Evolutionary conservation across 2,888 invertebrate species (phyloP).

Genomic region (Eupithecia dodoneata): DNA sequence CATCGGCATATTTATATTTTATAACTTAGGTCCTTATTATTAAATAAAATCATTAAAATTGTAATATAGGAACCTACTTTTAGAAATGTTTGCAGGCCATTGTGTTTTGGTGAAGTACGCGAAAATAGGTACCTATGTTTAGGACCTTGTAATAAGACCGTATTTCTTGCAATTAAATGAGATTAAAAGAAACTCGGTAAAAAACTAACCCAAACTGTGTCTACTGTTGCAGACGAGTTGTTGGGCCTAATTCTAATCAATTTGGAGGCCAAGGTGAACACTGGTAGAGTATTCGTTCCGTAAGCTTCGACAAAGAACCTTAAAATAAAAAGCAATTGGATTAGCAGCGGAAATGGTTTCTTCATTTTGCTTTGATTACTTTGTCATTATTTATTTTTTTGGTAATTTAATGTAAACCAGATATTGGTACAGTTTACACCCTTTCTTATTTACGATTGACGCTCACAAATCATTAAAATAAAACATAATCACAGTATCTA

Average conservation of each 20-base stretch:
- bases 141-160: too few species aligned
- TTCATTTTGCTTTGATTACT: slow-evolving; percentile 4
- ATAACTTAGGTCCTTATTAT: too few species aligned
- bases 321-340: not conserved
- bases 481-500: not conserved
- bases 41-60: too few species aligned
- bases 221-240: not conserved
- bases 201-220: slow-evolving; percentile 12
- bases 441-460: not conserved
- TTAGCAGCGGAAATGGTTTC: not conserved
- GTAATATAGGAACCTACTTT: too few species aligned
- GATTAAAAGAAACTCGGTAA: not conserved
- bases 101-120: too few species aligned
- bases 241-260: not conserved
- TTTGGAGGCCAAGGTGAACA: not conserved
- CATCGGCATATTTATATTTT: too few species aligned
- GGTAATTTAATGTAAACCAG: not conserved
- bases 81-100: too few species aligned
- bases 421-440: not conserved
- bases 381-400: not conserved
- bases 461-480: not conserved
- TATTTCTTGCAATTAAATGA: too few species aligned
- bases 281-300: slow-evolving; percentile 11
- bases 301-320: not conserved
- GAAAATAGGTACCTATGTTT: too few species aligned